Percentiles rank a stretch among this genome's conserved stretches.
These are phyloP conservation scores for Plectus sambesii DNA, from an alignment of 1,140 invertebrate species.

Conservation along the genomic window DNA sequence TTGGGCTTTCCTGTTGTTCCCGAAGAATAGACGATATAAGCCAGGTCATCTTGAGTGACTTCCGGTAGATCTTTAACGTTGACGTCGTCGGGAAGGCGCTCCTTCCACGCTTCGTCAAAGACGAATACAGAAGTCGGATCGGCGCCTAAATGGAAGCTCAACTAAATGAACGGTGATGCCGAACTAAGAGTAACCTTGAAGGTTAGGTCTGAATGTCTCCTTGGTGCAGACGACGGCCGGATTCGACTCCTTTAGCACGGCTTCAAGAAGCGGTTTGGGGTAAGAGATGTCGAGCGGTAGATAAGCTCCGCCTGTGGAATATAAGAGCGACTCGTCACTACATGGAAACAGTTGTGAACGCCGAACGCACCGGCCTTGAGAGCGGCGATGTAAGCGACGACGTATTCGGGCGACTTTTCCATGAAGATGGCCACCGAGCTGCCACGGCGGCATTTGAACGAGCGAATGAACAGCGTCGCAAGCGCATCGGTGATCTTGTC, in stretches of 20 bases:
- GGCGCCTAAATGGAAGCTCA: too few relatives aligned
- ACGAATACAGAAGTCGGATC: too few relatives aligned
- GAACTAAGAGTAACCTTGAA: too few relatives aligned
- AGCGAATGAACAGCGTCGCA: constrained; percentile 24
- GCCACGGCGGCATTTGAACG: constrained; percentile 23
- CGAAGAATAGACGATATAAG: constrained; percentile 49
- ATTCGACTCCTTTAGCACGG: constrained; percentile 46
- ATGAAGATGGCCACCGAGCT: constrained; percentile 34
- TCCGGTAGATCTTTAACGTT: constrained; percentile 8
- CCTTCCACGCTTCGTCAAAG: too few relatives aligned
- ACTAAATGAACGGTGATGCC: too few relatives aligned
- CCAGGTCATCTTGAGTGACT: constrained; percentile 47
- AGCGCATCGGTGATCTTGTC: constrained; percentile 26
- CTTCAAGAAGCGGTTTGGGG: constrained; percentile 45
- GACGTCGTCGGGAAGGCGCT: constrained; percentile 3
- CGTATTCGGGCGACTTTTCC: constrained; percentile 32
- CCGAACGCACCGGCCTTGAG: constrained; percentile 48
- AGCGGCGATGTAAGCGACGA: constrained; percentile 50
- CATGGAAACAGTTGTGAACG: background rate
- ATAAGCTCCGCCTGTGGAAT: constrained; percentile 47
- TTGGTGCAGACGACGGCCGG: constrained; percentile 45
- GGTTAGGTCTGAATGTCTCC: too few relatives aligned
- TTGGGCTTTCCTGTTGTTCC: constrained; percentile 55
- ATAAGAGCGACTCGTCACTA: too few relatives aligned
- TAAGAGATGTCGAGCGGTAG: constrained; percentile 51